Evolutionary conservation across 2,888 invertebrate species (phyloP).

Genomic region (Xylocampa areola): DNA sequence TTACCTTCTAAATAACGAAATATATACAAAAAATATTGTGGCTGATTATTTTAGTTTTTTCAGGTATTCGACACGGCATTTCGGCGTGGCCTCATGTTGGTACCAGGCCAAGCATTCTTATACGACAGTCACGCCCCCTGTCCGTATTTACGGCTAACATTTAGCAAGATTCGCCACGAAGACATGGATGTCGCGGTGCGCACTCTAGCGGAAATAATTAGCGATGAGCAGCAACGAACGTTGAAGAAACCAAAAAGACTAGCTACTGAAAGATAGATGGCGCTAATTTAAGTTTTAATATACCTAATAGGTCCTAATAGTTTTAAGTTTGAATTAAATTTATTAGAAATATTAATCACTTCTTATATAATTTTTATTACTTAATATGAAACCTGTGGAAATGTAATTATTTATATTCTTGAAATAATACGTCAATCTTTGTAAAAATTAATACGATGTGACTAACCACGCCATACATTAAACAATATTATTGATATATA

Average conservation of each 20-base stretch:
- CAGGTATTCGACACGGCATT: constrained; percentile 90
- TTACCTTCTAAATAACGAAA: no score
- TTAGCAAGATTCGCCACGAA: constrained; percentile 91
- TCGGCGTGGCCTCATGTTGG: constrained; percentile 91
- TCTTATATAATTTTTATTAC: no score
- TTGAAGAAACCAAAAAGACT: constrained; percentile 64
- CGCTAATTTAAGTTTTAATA: constrained; percentile 29
- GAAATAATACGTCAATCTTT: no score
- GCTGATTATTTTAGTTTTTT: constrained; percentile 14
- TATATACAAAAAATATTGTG: not conserved
- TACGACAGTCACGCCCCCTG: constrained; percentile 90
- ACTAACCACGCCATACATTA: no score
- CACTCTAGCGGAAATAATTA: constrained; percentile 90
- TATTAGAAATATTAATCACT: no score
- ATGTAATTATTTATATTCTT: no score
- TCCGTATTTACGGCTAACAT: constrained; percentile 92
- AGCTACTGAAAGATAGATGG: constrained; percentile 71
- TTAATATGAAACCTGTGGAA: no score
- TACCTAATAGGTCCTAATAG: no score
- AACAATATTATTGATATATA: no score
- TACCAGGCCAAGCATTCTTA: constrained; percentile 94
- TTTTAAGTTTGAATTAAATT: no score
- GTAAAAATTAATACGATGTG: no score
- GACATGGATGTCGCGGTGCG: constrained; percentile 91
- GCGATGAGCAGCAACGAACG: constrained; percentile 85